Evolutionary conservation across 2,797 vertebrate species (phyloP), one percentile per base, ranked within the genome.

Genomic region (Protonibea diacanthus): DNA sequence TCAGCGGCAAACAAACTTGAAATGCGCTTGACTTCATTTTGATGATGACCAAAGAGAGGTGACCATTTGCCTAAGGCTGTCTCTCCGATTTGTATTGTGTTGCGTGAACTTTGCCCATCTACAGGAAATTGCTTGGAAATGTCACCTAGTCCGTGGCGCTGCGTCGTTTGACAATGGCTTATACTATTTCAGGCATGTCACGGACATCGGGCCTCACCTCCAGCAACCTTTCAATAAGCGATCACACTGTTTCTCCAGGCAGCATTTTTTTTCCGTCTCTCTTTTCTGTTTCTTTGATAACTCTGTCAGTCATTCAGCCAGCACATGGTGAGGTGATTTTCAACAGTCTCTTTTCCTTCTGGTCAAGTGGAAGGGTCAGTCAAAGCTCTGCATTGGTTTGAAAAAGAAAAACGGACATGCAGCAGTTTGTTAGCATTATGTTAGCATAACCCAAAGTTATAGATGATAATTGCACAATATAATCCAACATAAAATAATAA

Each of bases 91-190:
- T 87, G 71, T 74, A 93, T 87, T 88, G 88, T 85, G 85, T 81
- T 68, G 79, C 81, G 80, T 91, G 90, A 94, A 94, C 92, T 93
- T 93, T 95, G 80, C 80, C 73, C 78, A 81, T 80, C 82, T 84
- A 88, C 72, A 83, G 86, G 81, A 93, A 91, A 95, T 95, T 94
- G 88, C 87, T 93, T 90, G 78, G 62, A 95, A 96, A 95, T 94
- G 93, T 94, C 95, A 94, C 89, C 71, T 77, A 51, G 79, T 90
- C 69, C 44, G 51, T 72, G 45, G 61, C 74, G 38, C 71, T 14
- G 56, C 71, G 82, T 89, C 82, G 71, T 86, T 86, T 88, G 78
- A 93, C 81, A 86, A 69, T 84, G 52, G 75, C 66, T 69, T 21
- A 60, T 80, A 81, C 84, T 90, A 91, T 93, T 93, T 91, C 88